phyloP scores from a whole-genome alignment of 2,888 invertebrate species.

The Tipula confusa region DNA sequence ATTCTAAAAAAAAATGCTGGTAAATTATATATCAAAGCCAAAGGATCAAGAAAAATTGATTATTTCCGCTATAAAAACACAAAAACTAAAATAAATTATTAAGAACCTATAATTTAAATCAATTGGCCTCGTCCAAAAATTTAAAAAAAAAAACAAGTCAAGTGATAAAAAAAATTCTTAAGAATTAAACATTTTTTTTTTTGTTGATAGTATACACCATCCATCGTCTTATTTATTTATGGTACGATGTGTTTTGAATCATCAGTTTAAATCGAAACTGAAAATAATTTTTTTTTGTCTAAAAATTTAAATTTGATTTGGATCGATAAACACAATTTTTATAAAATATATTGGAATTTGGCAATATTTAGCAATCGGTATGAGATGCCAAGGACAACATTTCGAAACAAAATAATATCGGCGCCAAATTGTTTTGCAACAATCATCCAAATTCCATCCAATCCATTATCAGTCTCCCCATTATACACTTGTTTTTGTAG shows the following conservation, averaged over 20 bases:
- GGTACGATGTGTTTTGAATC: not conserved
- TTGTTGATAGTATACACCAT: not conserved
- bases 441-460: not conserved
- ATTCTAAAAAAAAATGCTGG: not conserved
- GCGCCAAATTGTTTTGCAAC: not conserved
- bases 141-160: not conserved
- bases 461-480: not conserved
- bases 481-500: not conserved
- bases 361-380: not conserved
- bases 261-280: not conserved
- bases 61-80: not conserved
- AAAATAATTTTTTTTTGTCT: not conserved
- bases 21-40: not conserved
- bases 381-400: not conserved
- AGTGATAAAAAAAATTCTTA: conserved; percentile 15
- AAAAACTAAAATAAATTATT: conserved; percentile 3
- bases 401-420: no score
- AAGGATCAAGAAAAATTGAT: conserved; percentile 20
- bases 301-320: not conserved
- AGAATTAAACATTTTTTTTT: not conserved
- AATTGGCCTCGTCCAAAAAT: not conserved
- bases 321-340: not conserved
- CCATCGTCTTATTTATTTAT: not conserved
- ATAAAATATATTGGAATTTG: not conserved
- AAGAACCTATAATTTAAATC: conserved; percentile 16